phyloP scores from a whole-genome alignment of 2,113 vertebrate species.

The Lagopus leucura region DNA sequence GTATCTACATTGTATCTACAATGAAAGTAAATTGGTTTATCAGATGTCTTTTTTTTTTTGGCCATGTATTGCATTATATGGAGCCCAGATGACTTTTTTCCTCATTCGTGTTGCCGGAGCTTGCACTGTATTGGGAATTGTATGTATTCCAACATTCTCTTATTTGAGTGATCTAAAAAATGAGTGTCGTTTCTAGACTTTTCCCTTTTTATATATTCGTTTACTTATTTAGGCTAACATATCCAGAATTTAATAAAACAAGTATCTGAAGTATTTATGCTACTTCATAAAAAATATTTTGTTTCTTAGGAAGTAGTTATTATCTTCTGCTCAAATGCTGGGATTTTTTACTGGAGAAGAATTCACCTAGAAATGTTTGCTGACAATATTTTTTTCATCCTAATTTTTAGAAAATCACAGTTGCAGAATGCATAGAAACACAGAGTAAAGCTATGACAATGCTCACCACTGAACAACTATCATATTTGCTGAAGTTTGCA shows the following conservation, averaged over 20 bases:
- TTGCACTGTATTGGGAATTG: not conserved
- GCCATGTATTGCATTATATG: not conserved
- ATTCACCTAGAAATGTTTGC: conserved; percentile 2
- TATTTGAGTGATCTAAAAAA: not conserved
- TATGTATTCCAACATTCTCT: not conserved
- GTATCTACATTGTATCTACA: not conserved
- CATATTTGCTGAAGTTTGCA: conserved; percentile 98
- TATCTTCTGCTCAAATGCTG: not conserved
- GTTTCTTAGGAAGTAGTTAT: not conserved
- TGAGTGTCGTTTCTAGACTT: not conserved
- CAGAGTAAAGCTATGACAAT: conserved; percentile 99
- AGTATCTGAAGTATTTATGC: not conserved
- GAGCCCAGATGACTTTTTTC: not conserved
- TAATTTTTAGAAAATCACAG: conserved; percentile 95
- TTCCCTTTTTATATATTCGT: not conserved
- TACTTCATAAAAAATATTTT: not conserved
- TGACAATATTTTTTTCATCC: conserved; percentile 69
- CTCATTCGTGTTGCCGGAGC: not conserved
- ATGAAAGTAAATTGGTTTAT: not conserved
- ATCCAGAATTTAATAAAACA: not conserved
- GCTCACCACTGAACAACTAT: conserved; percentile 95
- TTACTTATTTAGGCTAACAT: not conserved
- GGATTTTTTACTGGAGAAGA: not conserved
- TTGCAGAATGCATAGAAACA: conserved; percentile 99
- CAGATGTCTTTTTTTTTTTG: not conserved